Percentiles rank a stretch among this genome's conserved stretches.
phyloP scores from a whole-genome alignment of 2,888 invertebrate species.

The Dioctria linearis region DNA sequence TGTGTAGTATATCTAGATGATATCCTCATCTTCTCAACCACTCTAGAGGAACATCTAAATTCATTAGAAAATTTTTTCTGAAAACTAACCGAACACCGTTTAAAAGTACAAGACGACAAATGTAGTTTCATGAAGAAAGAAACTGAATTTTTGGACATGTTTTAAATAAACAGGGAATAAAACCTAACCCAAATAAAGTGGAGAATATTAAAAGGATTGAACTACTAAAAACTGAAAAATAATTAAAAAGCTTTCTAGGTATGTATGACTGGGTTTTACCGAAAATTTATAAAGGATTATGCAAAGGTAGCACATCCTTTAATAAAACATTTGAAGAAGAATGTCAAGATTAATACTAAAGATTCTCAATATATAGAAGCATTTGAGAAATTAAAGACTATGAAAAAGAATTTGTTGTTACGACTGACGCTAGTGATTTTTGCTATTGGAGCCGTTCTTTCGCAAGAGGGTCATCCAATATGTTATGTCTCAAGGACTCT shows the following conservation, averaged over 20 bases:
- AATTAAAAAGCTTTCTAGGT: conserved; percentile 24
- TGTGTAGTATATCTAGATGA: too few relatives aligned
- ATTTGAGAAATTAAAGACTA: conserved; percentile 57
- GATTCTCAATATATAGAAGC: conserved; percentile 54
- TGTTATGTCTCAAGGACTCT: conserved; percentile 56
- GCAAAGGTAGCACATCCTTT: conserved; percentile 10
- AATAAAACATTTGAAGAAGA: background rate
- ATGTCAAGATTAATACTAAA: conserved; percentile 20
- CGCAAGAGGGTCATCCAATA: conserved; percentile 51
- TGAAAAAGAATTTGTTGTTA: conserved; percentile 51
- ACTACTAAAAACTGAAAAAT: conserved; percentile 2
- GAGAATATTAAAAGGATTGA: background rate
- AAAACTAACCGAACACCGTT: too few relatives aligned
- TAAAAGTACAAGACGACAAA: conserved; percentile 28
- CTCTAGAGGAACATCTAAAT: too few relatives aligned
- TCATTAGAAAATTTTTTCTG: too few relatives aligned
- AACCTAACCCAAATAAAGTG: conserved; percentile 15
- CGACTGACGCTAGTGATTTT: conserved; percentile 54
- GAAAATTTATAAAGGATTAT: conserved; percentile 11
- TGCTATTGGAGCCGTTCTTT: conserved; percentile 26
- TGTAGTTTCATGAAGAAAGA: conserved; percentile 28
- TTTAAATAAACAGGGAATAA: background rate
- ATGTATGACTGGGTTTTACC: conserved; percentile 20
- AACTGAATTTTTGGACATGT: conserved; percentile 19
- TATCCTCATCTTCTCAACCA: too few relatives aligned